Base-by-base conservation (phyloP, 2,113 vertebrate genomes). In the Xenopus laevis region DNA sequence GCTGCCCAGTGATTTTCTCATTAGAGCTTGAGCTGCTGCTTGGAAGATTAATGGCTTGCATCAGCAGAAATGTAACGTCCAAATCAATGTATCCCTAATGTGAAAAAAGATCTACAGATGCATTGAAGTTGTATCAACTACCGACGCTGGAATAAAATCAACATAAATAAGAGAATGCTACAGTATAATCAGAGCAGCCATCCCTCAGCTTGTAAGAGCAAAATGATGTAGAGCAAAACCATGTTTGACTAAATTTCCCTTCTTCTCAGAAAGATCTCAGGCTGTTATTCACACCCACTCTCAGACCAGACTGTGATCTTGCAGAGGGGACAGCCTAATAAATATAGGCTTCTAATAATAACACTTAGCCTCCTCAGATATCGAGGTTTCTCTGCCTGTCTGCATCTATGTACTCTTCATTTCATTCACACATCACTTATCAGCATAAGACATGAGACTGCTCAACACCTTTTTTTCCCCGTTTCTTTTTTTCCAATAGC, bases 41-140 rank as follows among this genome's bases (percentile, higher is more conserved):
- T 71, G 59, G 18, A 18, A 61, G 44, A 47, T 15, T 40, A 53
- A 7, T 16, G 40, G 17, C 33, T 52, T 33, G 23, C 53, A 60
- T 75, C 72, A 75, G 72, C 72, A 68, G 27, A 75, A 75, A 68
- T 60, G 45, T 61, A 68, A 52, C 72, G 57, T 40, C 21, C 72
- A 68, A 44, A 75, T 75, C 72, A 68, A 68, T 75, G 45, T 68
- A 62, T 75, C 61, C 46, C 44, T 68, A 75, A 75, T 62, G 65
- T 68, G 72, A 65, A 61, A 74, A 40, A 68, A 46, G 33, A 75
- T 75, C 57, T 75, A 68, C 72, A 68, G 65, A 47, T 16, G 44
- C 13, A 68, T 23, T 62, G 44, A 44, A 60, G 45, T 52, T 75
- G 52, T 68, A 75, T 62, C 23, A 4, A 27, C 23, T 27, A 27